phyloP scores from a whole-genome alignment of 2,888 invertebrate species.

The Digitonthophagus gazella region DNA sequence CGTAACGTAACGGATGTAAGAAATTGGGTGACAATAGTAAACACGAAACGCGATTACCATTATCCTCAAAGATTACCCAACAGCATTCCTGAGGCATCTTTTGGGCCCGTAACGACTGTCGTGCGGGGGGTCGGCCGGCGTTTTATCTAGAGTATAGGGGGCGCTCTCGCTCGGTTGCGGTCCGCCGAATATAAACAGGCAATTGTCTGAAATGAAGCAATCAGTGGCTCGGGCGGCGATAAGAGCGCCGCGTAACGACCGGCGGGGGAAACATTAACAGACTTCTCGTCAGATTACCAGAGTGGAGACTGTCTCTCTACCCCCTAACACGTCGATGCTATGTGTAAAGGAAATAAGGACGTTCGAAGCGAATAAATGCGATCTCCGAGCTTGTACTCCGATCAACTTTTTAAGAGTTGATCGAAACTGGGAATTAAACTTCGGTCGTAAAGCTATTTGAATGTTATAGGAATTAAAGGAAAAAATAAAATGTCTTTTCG shows the following conservation, averaged over 20 bases:
- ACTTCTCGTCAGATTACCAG: conserved; percentile 53
- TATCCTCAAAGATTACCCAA: conserved; percentile 41
- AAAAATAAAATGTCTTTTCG: neutral
- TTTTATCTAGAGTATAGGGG: conserved; percentile 29
- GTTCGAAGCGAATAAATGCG: too few relatives aligned
- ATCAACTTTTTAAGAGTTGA: too few relatives aligned
- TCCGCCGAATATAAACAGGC: conserved; percentile 55
- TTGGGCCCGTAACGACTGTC: conserved; percentile 39
- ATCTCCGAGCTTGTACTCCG: too few relatives aligned
- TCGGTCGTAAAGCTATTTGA: too few relatives aligned
- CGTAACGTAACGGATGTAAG: neutral
- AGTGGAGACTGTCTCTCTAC: conserved; percentile 36
- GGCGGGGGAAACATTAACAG: conserved; percentile 54
- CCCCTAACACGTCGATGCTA: conserved; percentile 26
- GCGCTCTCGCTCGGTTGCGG: conserved; percentile 49
- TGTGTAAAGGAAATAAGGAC: conserved; percentile 38
- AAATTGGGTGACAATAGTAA: conserved; percentile 35
- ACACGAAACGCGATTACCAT: conserved; percentile 42
- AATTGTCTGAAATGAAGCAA: conserved; percentile 56
- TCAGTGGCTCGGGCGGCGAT: conserved; percentile 53
- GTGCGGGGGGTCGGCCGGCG: conserved; percentile 15
- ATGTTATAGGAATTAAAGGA: too few relatives aligned
- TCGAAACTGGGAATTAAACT: too few relatives aligned
- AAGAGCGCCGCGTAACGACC: conserved; percentile 54
- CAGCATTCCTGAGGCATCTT: conserved; percentile 37